phyloP scores from a whole-genome alignment of 2,797 vertebrate species.

The Threskiornis aethiopicus region DNA sequence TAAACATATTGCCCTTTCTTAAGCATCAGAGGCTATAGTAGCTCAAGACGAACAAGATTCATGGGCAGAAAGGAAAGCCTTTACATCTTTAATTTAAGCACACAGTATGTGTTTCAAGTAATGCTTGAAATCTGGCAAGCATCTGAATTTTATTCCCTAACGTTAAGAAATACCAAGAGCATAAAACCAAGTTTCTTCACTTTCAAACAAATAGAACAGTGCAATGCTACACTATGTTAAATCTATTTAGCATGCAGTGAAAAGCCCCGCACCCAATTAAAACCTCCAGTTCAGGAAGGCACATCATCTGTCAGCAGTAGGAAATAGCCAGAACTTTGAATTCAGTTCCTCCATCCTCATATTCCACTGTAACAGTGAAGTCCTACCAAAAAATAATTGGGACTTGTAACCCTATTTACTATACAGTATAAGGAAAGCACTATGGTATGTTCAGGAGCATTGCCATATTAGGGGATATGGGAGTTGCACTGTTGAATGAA shows the following conservation, averaged over 20 bases:
- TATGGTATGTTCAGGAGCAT: not conserved
- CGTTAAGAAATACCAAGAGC: not conserved
- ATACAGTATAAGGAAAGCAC: not conserved
- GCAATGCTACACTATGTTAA: not conserved
- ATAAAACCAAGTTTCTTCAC: not conserved
- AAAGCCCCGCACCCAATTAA: not conserved
- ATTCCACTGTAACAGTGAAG: not conserved
- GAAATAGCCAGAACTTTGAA: not conserved
- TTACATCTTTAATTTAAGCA: slow-evolving; percentile 40
- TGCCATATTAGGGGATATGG: not conserved
- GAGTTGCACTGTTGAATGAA: not conserved
- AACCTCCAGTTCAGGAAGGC: not conserved
- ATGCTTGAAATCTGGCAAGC: slow-evolving; percentile 1
- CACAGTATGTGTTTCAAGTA: not conserved
- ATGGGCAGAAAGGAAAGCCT: not conserved
- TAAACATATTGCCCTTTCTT: not conserved
- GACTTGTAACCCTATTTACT: not conserved
- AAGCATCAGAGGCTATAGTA: slow-evolving; percentile 28
- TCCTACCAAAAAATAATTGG: not conserved
- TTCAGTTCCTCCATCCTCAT: not conserved
- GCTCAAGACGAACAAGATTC: slow-evolving; percentile 42
- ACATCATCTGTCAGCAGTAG: not conserved
- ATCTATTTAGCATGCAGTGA: not conserved
- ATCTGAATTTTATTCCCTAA: not conserved
- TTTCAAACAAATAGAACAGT: not conserved